phyloP scores from a whole-genome alignment of 1,140 invertebrate genomes.

The Pseudomyrmex flavicornis region DNA sequence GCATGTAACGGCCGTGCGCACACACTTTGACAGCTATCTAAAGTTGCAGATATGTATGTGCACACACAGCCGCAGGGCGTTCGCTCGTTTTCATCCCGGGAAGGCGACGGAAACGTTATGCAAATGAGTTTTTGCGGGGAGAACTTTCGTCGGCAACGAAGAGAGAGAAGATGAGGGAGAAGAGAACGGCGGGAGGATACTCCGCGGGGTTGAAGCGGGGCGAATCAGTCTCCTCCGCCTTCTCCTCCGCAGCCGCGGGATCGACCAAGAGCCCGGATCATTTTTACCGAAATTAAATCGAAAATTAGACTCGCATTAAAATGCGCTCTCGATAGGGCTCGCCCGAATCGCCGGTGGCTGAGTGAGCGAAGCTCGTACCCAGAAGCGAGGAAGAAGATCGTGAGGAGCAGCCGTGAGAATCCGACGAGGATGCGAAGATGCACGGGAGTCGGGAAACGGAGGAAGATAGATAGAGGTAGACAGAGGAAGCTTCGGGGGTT shows the following conservation, averaged over 20 bases:
- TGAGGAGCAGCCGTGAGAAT: slow-evolving; percentile 40
- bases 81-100: slow-evolving; percentile 77
- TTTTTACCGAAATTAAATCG: slow-evolving; percentile 84
- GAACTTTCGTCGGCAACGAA: slow-evolving; percentile 76
- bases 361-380: slow-evolving; percentile 54
- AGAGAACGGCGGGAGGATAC: slow-evolving; percentile 34
- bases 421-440: slow-evolving; percentile 32
- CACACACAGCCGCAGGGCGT: slow-evolving; percentile 66
- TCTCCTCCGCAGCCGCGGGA: slow-evolving; percentile 58
- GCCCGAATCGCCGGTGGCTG: slow-evolving; percentile 77
- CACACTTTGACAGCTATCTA: slow-evolving; percentile 46
- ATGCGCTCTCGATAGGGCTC: slow-evolving; percentile 79
- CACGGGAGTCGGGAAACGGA: slow-evolving; percentile 22
- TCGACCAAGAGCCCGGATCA: slow-evolving; percentile 76
- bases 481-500: slow-evolving; percentile 67
- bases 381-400: slow-evolving; percentile 48
- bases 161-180: slow-evolving; percentile 33
- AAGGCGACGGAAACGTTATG: slow-evolving; percentile 80
- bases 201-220: slow-evolving; percentile 47
- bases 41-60: slow-evolving; percentile 33
- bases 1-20: slow-evolving; percentile 25
- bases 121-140: slow-evolving; percentile 78
- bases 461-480: slow-evolving; percentile 52
- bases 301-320: slow-evolving; percentile 83
- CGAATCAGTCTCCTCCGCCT: slow-evolving; percentile 61